phyloP scores from a whole-genome alignment of 2,888 invertebrate genomes.

The Calameuta pallipes region DNA sequence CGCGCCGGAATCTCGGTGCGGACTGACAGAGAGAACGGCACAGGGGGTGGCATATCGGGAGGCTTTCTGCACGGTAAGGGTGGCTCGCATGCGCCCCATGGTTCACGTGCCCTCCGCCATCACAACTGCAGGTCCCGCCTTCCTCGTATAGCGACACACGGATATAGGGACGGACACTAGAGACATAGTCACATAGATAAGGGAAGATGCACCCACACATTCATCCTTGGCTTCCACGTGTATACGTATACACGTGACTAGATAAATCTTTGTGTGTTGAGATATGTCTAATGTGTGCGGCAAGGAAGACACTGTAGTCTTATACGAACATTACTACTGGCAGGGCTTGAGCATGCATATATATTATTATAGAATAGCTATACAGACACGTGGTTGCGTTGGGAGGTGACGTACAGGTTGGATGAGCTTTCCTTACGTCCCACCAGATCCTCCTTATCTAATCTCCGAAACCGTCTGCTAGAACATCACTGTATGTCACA shows the following conservation, averaged over 20 bases:
- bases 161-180: not conserved
- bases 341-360: not conserved
- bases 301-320: not conserved
- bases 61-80: constrained; percentile 23
- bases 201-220: not conserved
- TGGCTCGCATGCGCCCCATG: constrained; percentile 56
- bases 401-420: not conserved
- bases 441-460: not conserved
- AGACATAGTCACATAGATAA: constrained; percentile 5
- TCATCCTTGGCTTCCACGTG: not conserved
- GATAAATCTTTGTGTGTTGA: not conserved
- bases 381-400: not conserved
- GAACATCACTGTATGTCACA: not conserved
- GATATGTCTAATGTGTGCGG: not conserved
- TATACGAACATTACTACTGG: not conserved
- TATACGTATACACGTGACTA: not conserved
- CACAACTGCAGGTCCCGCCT: constrained; percentile 52
- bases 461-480: not conserved
- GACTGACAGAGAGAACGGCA: constrained; percentile 42
- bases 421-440: not conserved
- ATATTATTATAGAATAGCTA: not conserved
- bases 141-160: constrained; percentile 39
- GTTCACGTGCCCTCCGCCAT: constrained; percentile 59
- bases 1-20: constrained; percentile 62
- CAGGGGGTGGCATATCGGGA: constrained; percentile 26